Conservation (phyloP, 2,888 invertebrate genomes). For the Muscina levida region DNA sequence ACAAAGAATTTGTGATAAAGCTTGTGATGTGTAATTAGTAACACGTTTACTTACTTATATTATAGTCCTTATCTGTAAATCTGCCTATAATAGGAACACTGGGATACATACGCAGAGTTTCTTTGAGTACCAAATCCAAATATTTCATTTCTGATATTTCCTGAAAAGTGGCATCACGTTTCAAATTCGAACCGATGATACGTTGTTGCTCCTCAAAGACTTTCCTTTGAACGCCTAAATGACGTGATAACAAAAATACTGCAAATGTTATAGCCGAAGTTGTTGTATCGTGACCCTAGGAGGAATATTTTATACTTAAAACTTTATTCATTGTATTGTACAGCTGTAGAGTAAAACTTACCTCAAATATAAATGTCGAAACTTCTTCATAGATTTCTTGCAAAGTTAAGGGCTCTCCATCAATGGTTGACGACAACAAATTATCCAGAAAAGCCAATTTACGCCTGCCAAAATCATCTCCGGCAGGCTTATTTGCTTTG, state of each 20-base stretch:
- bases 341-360: background rate
- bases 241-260: slow-evolving; percentile 81
- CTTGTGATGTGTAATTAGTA: too few relatives aligned
- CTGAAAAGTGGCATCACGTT: slow-evolving; percentile 73
- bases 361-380: slow-evolving; percentile 79
- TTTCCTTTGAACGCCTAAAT: slow-evolving; percentile 77
- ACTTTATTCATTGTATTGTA: too few relatives aligned
- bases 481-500: background rate
- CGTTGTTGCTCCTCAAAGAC: slow-evolving; percentile 80
- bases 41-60: slow-evolving; percentile 72
- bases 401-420: slow-evolving; percentile 71
- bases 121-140: slow-evolving; percentile 77
- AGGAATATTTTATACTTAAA: too few relatives aligned
- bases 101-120: slow-evolving; percentile 75
- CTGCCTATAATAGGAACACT: slow-evolving; percentile 76
- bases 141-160: slow-evolving; percentile 77
- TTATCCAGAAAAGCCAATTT: slow-evolving; percentile 77
- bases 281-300: slow-evolving; percentile 83
- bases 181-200: slow-evolving; percentile 78
- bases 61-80: slow-evolving; percentile 71
- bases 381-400: slow-evolving; percentile 78
- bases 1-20: background rate
- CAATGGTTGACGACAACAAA: slow-evolving; percentile 72
- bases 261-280: slow-evolving; percentile 82
- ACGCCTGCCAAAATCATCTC: slow-evolving; percentile 67